Conservation (phyloP, 2,797 vertebrate genomes). For the Halcyon badia region DNA sequence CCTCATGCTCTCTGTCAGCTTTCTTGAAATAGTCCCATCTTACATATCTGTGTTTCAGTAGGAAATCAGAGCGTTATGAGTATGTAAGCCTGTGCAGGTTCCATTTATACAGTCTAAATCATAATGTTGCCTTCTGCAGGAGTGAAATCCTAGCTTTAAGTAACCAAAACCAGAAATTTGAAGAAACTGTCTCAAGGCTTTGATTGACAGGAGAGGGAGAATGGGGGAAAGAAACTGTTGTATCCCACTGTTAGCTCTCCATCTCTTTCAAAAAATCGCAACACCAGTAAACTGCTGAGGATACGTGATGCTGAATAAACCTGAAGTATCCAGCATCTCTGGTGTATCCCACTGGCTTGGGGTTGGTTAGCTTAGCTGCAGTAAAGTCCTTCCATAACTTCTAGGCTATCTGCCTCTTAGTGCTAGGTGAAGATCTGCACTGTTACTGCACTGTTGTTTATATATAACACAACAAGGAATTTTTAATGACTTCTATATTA, state of each 20-base stretch:
- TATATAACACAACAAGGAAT: background rate
- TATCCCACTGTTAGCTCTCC: rapidly evolving
- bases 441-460: background rate
- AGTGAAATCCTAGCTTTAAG: background rate
- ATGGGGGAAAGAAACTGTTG: rapidly evolving
- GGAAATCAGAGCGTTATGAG: background rate
- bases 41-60: rapidly evolving
- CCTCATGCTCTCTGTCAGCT: rapidly evolving
- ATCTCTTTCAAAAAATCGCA: background rate
- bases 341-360: background rate
- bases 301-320: background rate
- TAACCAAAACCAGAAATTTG: background rate
- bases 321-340: rapidly evolving
- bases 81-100: background rate
- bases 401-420: background rate
- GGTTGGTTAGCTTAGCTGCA: background rate
- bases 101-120: background rate
- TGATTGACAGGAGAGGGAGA: background rate
- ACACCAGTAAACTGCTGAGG: background rate
- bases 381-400: background rate
- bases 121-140: rapidly evolving
- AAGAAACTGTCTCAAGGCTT: background rate
- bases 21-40: background rate
- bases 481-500: background rate
- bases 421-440: background rate